Conservation (phyloP, 2,888 invertebrate species). For the Athetis lepigone region DNA sequence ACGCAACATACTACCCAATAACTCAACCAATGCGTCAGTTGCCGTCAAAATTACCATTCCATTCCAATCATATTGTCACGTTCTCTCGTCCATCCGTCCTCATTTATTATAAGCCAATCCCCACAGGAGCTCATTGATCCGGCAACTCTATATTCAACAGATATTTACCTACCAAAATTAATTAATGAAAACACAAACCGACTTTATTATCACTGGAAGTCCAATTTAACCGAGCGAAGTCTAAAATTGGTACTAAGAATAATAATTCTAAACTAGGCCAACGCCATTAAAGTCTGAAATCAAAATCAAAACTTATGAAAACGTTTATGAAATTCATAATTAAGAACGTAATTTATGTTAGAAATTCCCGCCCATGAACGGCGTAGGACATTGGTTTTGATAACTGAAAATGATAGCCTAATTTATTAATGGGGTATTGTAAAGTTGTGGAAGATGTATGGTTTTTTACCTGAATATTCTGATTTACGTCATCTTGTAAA, state of each 20-base stretch:
- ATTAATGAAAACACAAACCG: conserved; percentile 24
- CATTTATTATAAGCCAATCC: conserved; percentile 10
- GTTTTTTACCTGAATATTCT: conserved; percentile 19
- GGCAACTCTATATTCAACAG: background rate
- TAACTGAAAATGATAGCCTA: conserved; percentile 50
- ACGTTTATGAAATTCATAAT: conserved; percentile 56
- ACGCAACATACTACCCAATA: no score
- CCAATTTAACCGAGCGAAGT: conserved; percentile 16
- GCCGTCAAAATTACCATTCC: no score
- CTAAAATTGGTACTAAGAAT: conserved; percentile 23
- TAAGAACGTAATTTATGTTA: conserved; percentile 52
- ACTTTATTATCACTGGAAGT: conserved; percentile 15
- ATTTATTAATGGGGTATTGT: conserved; percentile 50
- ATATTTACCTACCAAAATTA: conserved; percentile 15
- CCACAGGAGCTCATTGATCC: conserved; percentile 3
- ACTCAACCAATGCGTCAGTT: no score
- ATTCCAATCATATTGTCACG: no score
- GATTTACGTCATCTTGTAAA: no score
- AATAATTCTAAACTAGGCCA: conserved; percentile 47
- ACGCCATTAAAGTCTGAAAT: conserved; percentile 41
- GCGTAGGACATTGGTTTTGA: conserved; percentile 42
- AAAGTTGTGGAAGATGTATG: conserved; percentile 10
- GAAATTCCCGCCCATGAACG: conserved; percentile 42
- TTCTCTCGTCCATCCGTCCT: background rate
- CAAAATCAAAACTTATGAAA: conserved; percentile 56